Evolutionary conservation across 2,888 invertebrate genomes (phyloP).

Genomic region (Coleophora deauratella): DNA sequence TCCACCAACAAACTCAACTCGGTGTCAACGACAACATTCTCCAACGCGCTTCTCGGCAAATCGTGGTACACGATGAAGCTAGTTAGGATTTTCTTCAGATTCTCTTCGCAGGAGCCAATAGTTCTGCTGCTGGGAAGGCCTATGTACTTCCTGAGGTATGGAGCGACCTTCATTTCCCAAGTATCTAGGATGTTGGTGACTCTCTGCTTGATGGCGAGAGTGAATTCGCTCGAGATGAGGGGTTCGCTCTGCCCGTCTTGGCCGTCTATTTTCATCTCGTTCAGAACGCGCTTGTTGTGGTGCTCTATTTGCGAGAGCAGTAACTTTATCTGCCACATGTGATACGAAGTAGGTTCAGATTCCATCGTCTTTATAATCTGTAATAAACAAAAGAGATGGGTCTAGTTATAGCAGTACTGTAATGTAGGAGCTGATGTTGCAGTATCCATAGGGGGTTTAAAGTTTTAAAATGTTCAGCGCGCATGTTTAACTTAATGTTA

Average conservation of each 20-base stretch:
- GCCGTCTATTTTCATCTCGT: slow-evolving; percentile 47
- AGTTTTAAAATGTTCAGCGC: too few species aligned
- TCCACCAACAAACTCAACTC: slow-evolving; percentile 35
- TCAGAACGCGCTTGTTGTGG: slow-evolving; percentile 30
- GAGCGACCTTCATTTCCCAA: slow-evolving; percentile 66
- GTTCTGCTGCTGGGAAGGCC: slow-evolving; percentile 48
- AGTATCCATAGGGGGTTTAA: too few species aligned
- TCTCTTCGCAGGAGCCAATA: slow-evolving; percentile 36
- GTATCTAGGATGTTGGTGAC: slow-evolving; percentile 65
- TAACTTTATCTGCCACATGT: slow-evolving; percentile 85
- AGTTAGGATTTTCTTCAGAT: slow-evolving; percentile 54
- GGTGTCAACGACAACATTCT: slow-evolving; percentile 29
- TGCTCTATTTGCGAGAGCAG: slow-evolving; percentile 72
- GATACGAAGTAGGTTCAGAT: slow-evolving; percentile 66
- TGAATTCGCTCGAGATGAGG: slow-evolving; percentile 75
- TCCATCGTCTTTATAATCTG: slow-evolving; percentile 74
- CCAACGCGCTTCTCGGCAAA: slow-evolving; percentile 57
- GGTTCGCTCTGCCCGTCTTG: slow-evolving; percentile 44
- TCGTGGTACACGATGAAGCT: slow-evolving; percentile 67
- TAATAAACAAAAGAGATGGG: slow-evolving; percentile 27
- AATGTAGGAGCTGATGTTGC: too few species aligned
- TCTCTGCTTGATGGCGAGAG: slow-evolving; percentile 76
- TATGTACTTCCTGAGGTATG: slow-evolving; percentile 65
- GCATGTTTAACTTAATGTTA: too few species aligned
- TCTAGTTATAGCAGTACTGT: too few species aligned